Base-by-base conservation (phyloP, 2,888 invertebrate species). In the Apomyelois bistriatella region DNA sequence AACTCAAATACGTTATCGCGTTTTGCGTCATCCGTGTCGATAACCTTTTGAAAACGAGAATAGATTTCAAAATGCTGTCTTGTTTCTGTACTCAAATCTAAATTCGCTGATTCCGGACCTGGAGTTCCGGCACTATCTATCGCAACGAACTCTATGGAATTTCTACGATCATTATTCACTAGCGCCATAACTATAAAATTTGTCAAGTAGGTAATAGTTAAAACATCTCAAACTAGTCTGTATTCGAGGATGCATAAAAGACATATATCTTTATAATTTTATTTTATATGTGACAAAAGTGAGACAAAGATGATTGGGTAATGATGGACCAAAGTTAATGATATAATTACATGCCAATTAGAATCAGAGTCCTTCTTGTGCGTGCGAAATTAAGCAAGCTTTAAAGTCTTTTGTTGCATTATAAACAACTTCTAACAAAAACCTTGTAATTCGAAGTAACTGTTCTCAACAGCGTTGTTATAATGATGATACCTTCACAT, bases 321-420 rank as follows among this genome's bases (percentile, higher is more conserved):
- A 77, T 70, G 62, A 72, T 72, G 65, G 59, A 62, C 66, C 69
- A 62, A 69, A 68, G 62, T 67, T 76, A 74, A 76, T 75, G 70
- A 70, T 77, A 71, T 79, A 83, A 82, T 80, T 80, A 74, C 68
- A 74, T 75, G 72, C 72, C 72, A 76, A 82, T 83, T 80, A 79
- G 32, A 76, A 65, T 65, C 68, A 57, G 67, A 73, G 66, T 70
- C 74, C 76, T 84, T 82, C 86, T 70, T 74, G 76, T 83, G 83
- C 86, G 85, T 86, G 86, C 76, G 84, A 82, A 82, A 84, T 86
- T 81, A 82, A 82, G 79, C 78, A 82, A 85, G 77, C 78, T 78
- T 82, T 79, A 79, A 81, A 80, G n/a, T 79, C 80, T 85, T 86
- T 86, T 85, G 85, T 87, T 82, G 68, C 74, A 74, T 70, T 73